Evolutionary conservation across 2,888 invertebrate genomes (phyloP), one percentile per base, ranked within the genome.

Genomic region (Hemicrepidius hirtus): DNA sequence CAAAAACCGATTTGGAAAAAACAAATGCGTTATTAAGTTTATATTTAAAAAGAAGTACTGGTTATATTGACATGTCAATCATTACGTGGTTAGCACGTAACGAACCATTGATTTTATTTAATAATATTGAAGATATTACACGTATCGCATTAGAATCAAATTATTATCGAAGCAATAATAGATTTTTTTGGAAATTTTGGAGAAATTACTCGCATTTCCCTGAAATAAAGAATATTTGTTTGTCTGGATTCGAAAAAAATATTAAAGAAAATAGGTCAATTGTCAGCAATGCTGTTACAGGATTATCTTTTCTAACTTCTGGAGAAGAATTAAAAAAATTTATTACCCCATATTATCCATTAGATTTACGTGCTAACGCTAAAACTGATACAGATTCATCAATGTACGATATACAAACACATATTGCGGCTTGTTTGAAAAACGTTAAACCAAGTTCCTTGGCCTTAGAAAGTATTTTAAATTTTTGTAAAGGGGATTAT

Each of bases 401-500:
- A 7, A 1, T 41, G 9, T 41, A 66, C 13, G 12, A 1, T 1
- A 9, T 55, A 3, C 66, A 66, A 28, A 41, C 55, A 16, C 3
- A 5, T 24, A 44, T 66, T 10, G 24, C 28, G 10, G 12, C 21
- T 3, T 6, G 10, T 10, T 18, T 55, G 1, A 24, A 44, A 32
- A 55, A 66, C 10, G 0, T 55, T 12, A 55, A 12, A 0, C 66
- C 55, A 9, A 1, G 41, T n/a, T 40, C 55, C 12, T 10, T 16
- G 5, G 59, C 24, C 1, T 20, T 75, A 9, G 28, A 63, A 46
- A 41, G 44, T 24, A 21, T 75, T 21, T 46, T 66, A 21, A 55
- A 13, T 10, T 75, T 65, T 41, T 70, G 73, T 13, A 67, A 37
- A 44, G 60, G 66, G 3, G 71, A 71, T 28, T 73, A 68, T 59